A percentile compares a stretch with the other conserved stretches of the same genome.
These are phyloP conservation scores for Elgaria multicarinata DNA, from an alignment of 2,113 vertebrate species.

Conservation along the genomic window DNA sequence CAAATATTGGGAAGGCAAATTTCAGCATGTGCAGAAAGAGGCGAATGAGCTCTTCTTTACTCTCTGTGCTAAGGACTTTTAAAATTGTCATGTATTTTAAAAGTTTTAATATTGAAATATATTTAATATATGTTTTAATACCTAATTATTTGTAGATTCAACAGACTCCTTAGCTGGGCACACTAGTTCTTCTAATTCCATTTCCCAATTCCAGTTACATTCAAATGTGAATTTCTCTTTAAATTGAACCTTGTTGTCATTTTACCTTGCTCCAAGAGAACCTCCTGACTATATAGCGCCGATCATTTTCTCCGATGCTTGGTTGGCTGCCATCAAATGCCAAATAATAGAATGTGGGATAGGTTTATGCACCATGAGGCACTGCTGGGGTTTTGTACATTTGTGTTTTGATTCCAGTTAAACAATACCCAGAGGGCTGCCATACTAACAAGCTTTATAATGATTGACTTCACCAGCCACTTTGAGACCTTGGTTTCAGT, in stretches of 20 bases:
- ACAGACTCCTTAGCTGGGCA: not conserved
- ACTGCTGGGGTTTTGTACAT: constrained; percentile 73
- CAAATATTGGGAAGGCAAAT: too few species aligned
- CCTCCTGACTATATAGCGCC: constrained; percentile 70
- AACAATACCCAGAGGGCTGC: constrained; percentile 79
- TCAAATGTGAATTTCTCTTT: constrained; percentile 41
- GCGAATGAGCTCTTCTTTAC: too few species aligned
- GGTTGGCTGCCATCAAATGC: constrained; percentile 77
- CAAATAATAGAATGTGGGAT: constrained; percentile 69
- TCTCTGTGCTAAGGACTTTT: too few species aligned
- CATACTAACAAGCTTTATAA: constrained; percentile 82
- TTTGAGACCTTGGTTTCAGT: constrained; percentile 74
- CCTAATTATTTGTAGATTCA: not conserved
- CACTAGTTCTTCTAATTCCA: not conserved
- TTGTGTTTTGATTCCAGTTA: constrained; percentile 80
- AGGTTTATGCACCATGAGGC: constrained; percentile 77
- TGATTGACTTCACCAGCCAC: constrained; percentile 80
- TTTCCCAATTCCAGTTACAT: constrained; percentile 19
- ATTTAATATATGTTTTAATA: not conserved
- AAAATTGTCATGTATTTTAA: too few species aligned
- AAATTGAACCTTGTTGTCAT: constrained; percentile 51
- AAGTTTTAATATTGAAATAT: too few species aligned
- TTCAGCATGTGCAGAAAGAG: too few species aligned
- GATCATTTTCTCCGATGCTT: constrained; percentile 72
- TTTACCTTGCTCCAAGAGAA: constrained; percentile 51